These are phyloP conservation scores for Melipona beecheii DNA, from an alignment of 2,888 invertebrate species.

Conservation along the genomic window DNA sequence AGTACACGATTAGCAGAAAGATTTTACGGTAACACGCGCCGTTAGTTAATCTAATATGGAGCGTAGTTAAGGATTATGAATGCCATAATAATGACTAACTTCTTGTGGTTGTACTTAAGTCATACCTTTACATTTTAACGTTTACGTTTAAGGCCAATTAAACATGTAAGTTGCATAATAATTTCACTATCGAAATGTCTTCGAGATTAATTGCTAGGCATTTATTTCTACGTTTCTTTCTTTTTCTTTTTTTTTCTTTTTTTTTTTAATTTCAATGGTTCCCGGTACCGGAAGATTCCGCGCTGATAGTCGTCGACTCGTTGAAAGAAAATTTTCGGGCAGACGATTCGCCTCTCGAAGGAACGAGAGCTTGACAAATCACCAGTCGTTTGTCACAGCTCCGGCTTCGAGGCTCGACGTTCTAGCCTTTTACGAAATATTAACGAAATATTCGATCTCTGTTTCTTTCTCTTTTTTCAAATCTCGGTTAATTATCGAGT, in stretches of 20 bases:
- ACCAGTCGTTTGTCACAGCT: neutral
- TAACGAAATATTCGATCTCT: neutral
- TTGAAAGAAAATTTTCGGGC: neutral
- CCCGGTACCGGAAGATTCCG: slow-evolving; percentile 34
- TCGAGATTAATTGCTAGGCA: slow-evolving; percentile 61
- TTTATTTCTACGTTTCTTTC: slow-evolving; percentile 37
- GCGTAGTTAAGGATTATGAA: slow-evolving; percentile 79
- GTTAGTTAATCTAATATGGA: slow-evolving; percentile 59
- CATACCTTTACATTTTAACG: slow-evolving; percentile 79
- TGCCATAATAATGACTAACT: slow-evolving; percentile 84
- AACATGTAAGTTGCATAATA: slow-evolving; percentile 64
- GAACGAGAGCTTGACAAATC: slow-evolving; percentile 4
- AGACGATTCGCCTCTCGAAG: neutral
- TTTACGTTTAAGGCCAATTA: slow-evolving; percentile 67
- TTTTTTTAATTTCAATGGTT: slow-evolving; percentile 13
- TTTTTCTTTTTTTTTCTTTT: slow-evolving; percentile 2
- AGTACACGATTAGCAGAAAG: slow-evolving; percentile 43
- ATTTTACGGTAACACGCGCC: slow-evolving; percentile 57
- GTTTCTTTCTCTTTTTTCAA: neutral
- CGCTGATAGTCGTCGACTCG: slow-evolving; percentile 23
- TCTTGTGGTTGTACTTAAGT: slow-evolving; percentile 84
- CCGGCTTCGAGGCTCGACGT: neutral
- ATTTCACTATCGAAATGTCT: slow-evolving; percentile 65
- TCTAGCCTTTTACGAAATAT: slow-evolving; percentile 6
- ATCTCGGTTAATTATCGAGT: neutral